Percentiles rank a stretch among this genome's conserved stretches.
Evolutionary conservation across 2,113 vertebrate species (phyloP).

Genomic region (Lepisosteus oculatus): DNA sequence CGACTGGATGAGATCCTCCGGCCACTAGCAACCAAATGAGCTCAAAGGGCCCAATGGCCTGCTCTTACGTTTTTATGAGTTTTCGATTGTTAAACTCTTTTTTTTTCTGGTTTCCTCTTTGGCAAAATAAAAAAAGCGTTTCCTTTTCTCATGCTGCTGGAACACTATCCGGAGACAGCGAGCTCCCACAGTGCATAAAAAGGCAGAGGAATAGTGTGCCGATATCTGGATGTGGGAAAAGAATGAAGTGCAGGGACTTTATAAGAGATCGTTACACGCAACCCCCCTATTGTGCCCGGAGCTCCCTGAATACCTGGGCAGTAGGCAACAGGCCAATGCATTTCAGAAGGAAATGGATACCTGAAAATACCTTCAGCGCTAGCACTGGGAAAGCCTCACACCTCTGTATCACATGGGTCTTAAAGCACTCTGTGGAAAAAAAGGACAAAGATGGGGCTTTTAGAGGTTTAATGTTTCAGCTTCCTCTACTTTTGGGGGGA

Average conservation of each 20-base stretch:
- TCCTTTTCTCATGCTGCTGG: background rate
- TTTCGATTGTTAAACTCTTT: no score
- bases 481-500: background rate
- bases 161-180: background rate
- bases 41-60: no score
- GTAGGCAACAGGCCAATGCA: background rate
- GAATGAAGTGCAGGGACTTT: background rate
- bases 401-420: background rate
- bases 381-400: slow-evolving; percentile 3
- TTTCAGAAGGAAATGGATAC: slow-evolving; percentile 1
- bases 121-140: no score
- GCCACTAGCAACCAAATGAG: no score
- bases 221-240: slow-evolving; percentile 7
- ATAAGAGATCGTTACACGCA: background rate
- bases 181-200: background rate
- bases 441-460: background rate
- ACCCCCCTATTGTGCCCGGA: background rate
- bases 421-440: background rate
- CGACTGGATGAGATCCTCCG: no score
- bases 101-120: no score
- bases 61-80: no score
- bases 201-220: background rate
- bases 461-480: background rate
- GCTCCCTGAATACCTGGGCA: background rate
- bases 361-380: background rate